Conservation (phyloP, 2,888 invertebrate species). For the Cistogaster globosa region DNA sequence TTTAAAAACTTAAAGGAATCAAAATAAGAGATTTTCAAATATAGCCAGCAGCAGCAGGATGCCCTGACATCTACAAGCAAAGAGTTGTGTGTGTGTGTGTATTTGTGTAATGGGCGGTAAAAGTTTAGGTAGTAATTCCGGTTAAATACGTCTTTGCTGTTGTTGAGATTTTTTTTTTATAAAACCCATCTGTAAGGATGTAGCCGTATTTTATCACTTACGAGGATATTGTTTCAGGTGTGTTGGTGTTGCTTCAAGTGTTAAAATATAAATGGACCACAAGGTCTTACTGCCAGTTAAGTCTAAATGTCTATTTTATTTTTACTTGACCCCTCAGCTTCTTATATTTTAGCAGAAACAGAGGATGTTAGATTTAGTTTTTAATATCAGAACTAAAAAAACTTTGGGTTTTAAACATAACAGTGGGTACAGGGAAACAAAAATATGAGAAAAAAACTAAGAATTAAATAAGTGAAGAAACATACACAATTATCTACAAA, state of each 20-base stretch:
- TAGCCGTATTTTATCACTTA: not conserved
- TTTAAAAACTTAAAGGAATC: not conserved
- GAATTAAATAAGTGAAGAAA: too few relatives aligned
- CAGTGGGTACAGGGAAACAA: not conserved
- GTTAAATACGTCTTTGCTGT: too few relatives aligned
- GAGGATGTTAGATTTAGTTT: constrained; percentile 30
- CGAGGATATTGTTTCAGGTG: not conserved
- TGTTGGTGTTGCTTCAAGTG: constrained; percentile 35
- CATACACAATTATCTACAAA: too few relatives aligned
- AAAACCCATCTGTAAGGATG: not conserved
- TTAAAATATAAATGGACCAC: constrained; percentile 46
- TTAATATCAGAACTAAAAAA: not conserved
- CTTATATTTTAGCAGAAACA: not conserved
- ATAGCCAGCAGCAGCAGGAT: not conserved
- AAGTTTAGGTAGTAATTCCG: too few relatives aligned
- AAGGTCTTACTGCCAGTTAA: constrained; percentile 44
- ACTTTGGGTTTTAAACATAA: not conserved
- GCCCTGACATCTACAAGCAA: too few relatives aligned
- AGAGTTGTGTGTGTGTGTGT: not conserved
- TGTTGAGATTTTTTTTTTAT: not conserved
- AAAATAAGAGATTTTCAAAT: constrained; percentile 19
- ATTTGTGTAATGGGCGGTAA: constrained; percentile 1
- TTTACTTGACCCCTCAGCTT: not conserved
- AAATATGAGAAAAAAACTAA: too few relatives aligned
- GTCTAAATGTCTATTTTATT: constrained; percentile 50